A percentile compares a stretch with the other conserved stretches of the same genome.
phyloP scores from a whole-genome alignment of 2,797 vertebrate species.

The Acipenser transmontanus region DNA sequence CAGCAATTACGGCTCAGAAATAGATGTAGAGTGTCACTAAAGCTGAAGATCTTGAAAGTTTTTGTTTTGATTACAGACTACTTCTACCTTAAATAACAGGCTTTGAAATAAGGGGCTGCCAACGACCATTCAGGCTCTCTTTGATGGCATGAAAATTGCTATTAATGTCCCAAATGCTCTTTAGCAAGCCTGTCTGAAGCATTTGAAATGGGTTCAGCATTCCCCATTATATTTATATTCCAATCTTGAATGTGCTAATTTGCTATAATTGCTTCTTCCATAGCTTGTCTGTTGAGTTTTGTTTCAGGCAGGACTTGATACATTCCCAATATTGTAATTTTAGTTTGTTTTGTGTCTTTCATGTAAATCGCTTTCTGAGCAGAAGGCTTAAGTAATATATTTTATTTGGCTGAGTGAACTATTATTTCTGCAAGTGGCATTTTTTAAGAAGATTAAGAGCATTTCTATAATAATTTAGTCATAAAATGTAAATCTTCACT shows the following conservation, averaged over 20 bases:
- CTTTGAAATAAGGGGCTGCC: conserved; percentile 96
- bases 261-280: conserved; percentile 75
- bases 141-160: conserved; percentile 91
- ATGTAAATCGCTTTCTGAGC: conserved; percentile 23
- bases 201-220: conserved; percentile 73
- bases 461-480: neutral
- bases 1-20: conserved; percentile 92
- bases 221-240: conserved; percentile 67
- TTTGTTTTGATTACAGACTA: conserved; percentile 93
- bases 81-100: conserved; percentile 94
- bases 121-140: conserved; percentile 71
- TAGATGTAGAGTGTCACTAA: conserved; percentile 84
- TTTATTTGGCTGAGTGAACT: conserved; percentile 11
- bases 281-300: conserved; percentile 55
- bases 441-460: conserved; percentile 8
- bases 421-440: conserved; percentile 2
- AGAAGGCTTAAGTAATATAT: conserved; percentile 15
- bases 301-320: conserved; percentile 43
- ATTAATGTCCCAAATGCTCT: conserved; percentile 92
- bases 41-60: conserved; percentile 78
- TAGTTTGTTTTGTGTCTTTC: conserved; percentile 21
- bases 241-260: conserved; percentile 75
- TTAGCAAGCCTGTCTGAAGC: conserved; percentile 83
- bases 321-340: conserved; percentile 33
- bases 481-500: too few species aligned